Base-by-base conservation (phyloP, 2,113 vertebrate genomes). In the Azemiops feae region DNA sequence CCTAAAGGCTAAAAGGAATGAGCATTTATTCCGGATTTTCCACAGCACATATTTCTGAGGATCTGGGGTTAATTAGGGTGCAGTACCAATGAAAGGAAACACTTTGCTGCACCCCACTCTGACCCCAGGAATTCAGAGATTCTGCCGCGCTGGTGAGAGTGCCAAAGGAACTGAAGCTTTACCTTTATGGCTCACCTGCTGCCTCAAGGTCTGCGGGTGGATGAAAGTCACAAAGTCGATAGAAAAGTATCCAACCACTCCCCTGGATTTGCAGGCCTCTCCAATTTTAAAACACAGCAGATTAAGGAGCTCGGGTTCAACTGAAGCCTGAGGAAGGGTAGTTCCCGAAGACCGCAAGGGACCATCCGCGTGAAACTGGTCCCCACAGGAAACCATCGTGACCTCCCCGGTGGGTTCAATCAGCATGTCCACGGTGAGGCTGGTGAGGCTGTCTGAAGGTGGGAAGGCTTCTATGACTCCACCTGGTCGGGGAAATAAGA, bases 391-490 rank as follows among this genome's bases (percentile, higher is more conserved):
- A 91, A 99, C 91, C 92, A 98, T 94, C 0, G 94, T 95, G 92
- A 99, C 95, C 92, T 97, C 95, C 88, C 98, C 99, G 0, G 94
- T 97, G 1, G 98, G 98, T 94, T 99, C 98, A 90, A 99, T 98
- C 94, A 99, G 96, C 97, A 99, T 94, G 96, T 99, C 99, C 95
- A 99, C 98, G 0, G 97, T 98, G 74, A 99, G 95, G 96, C 97
- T 98, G 55, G 98, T 98, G 96, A 99, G 14, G 3, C 96, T 97
- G 47, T 98, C 96, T 0, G 98, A 97, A 47, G 96, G 97, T 0
- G 98, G 99, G 95, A 97, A 98, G 1, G 98, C 98, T 95, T 99
- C 98, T 22, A 99, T 97, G 92, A 98, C 97, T 3, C 98, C 99
- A 18, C 98, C 99, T 99, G 4, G n/a, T 20, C 1, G 39, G 12